Base-by-base conservation (phyloP, 1,140 invertebrate genomes). In the Drosophila leontia region DNA sequence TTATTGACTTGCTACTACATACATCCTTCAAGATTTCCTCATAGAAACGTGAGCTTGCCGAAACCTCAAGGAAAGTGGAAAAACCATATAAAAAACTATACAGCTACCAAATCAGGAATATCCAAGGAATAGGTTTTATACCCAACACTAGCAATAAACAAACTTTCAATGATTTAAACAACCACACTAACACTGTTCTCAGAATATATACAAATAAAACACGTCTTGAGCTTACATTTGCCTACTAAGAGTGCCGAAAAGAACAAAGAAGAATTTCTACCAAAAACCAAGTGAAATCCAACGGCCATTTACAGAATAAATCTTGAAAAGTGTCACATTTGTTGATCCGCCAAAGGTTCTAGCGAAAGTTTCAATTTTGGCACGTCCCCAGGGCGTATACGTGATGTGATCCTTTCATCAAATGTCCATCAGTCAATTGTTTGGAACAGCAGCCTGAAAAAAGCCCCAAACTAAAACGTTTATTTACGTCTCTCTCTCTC, bases 361-460 rank as follows among this genome's bases (percentile, higher is more conserved):
- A 37, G 19, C 50, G 53, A 53, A 77, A 56, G 53, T 77, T 77
- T 77, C 62, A 68, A 50, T 68, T 77, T 55, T 44, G 42, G 55
- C 75, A 68, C 75, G 75, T 77, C 62, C 74, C 56, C 56, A 17
- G 63, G 70, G 59, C 59, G 72, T 48, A 60, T 78, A 77, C 75
- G 74, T 77, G 75, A 77, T 77, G 74, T 57, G 63, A 50, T 50
- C 74, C 63, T 77, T 77, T 75, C 74, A 77, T 77, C 62, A 77
- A 77, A 77, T 68, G 57, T 78, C 74, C 74, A 77, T 77, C 75
- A 77, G 55, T 77, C 62, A 77, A 68, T 78, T 58, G 56, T 41
- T 69, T 69, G 55, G n/a, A 60, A 47, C 56, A 19, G 47, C 26
- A 23, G 29, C 44, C 26, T n/a, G 26, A 37, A 42, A 41, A 17